Evolutionary conservation across 1,140 invertebrate genomes (phyloP).

Genomic region (Lycorma delicatula): DNA sequence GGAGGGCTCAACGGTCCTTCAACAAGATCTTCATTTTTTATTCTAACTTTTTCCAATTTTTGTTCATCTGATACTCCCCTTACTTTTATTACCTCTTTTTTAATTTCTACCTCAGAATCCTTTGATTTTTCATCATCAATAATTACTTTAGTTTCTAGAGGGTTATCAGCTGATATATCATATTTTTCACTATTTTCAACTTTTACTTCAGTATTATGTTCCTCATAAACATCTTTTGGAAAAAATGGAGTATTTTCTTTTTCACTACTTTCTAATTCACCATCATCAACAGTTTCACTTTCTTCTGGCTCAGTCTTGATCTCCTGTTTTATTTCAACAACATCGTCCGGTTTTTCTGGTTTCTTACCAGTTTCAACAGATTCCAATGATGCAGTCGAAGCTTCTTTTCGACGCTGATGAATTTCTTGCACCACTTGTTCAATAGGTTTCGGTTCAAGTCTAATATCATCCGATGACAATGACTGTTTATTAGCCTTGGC

Average conservation of each 20-base stretch:
- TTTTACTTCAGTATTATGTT: no score
- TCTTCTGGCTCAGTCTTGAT: slow-evolving; percentile 18
- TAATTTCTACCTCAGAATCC: no score
- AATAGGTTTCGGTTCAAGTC: slow-evolving; percentile 14
- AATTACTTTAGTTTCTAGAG: no score
- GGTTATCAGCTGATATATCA: no score
- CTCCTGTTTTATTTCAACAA: slow-evolving; percentile 14
- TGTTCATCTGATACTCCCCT: no score
- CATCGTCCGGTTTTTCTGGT: neutral
- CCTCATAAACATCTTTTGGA: no score
- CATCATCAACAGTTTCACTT: slow-evolving; percentile 32
- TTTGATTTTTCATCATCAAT: no score
- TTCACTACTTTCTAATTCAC: slow-evolving; percentile 18
- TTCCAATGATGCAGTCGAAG: neutral
- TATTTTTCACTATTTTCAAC: no score
- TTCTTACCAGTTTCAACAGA: no score
- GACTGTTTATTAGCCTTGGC: slow-evolving; percentile 9
- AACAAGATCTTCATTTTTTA: slow-evolving; percentile 23
- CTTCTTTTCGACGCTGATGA: slow-evolving; percentile 16
- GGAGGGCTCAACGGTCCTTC: slow-evolving; percentile 6
- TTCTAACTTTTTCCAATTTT: slow-evolving; percentile 31
- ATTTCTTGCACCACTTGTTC: slow-evolving; percentile 22
- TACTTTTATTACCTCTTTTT: no score
- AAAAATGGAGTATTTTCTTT: no score
- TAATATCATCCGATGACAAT: neutral